Evolutionary conservation across 2,797 vertebrate genomes (phyloP).

Genomic region (Eptatretus atami): DNA sequence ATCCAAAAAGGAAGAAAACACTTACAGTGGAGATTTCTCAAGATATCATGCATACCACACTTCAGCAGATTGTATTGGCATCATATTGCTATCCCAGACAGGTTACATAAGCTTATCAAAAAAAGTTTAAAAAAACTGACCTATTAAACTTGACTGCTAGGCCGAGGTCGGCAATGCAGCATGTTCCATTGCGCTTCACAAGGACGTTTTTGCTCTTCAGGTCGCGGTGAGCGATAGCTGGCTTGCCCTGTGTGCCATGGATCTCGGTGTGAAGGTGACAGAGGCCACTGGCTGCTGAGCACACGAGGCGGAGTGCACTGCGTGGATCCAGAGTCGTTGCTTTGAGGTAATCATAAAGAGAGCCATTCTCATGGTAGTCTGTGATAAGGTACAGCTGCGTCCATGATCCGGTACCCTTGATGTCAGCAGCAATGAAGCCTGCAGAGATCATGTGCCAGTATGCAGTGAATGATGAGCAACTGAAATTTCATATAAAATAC

Average conservation of each 20-base stretch:
- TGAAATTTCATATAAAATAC: neutral
- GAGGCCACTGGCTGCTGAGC: conserved; percentile 56
- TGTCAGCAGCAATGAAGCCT: conserved; percentile 92
- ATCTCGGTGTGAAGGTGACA: conserved; percentile 89
- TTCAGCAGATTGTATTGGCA: too few species aligned
- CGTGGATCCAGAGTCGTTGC: conserved; percentile 55
- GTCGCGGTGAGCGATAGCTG: conserved; percentile 71
- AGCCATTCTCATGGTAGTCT: conserved; percentile 80
- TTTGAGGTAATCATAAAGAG: conserved; percentile 72
- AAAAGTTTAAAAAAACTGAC: conserved; percentile 12
- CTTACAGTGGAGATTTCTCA: too few species aligned
- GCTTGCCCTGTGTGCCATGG: conserved; percentile 85
- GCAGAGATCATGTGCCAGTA: conserved; percentile 7
- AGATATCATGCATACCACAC: too few species aligned
- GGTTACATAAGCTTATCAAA: too few species aligned
- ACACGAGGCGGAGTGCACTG: conserved; percentile 44
- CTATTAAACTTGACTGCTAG: conserved; percentile 88
- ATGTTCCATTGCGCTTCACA: conserved; percentile 72
- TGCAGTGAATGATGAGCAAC: neutral
- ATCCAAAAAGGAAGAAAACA: too few species aligned
- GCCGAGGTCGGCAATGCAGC: conserved; percentile 75
- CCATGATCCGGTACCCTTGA: conserved; percentile 89
- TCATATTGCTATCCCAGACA: too few species aligned
- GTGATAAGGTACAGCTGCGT: conserved; percentile 86
- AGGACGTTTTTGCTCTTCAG: conserved; percentile 90